Conservation (phyloP, 2,113 vertebrate species). For the Henicopernis longicauda region DNA sequence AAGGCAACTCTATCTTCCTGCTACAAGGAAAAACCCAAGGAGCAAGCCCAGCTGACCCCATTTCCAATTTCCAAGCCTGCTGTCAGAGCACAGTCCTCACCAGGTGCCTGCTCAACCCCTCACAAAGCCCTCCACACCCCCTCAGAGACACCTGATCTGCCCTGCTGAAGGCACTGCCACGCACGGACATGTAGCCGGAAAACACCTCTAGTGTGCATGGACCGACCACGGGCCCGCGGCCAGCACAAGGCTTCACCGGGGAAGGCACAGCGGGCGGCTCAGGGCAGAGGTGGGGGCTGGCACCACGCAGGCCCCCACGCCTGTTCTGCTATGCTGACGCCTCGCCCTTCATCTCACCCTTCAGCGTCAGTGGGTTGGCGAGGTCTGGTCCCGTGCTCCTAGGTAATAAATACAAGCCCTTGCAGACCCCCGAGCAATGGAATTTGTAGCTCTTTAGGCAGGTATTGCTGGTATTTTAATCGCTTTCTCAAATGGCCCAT, state of each 20-base stretch:
- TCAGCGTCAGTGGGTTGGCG: not conserved
- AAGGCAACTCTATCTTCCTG: not conserved
- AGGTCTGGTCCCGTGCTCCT: fast-evolving
- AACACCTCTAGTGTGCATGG: fast-evolving
- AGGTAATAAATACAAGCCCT: not conserved
- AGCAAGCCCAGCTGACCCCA: not conserved
- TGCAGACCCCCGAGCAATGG: not conserved
- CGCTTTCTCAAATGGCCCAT: not conserved
- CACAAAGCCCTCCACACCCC: fast-evolving
- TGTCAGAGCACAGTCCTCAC: fast-evolving
- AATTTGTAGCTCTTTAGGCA: not conserved
- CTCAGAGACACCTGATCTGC: fast-evolving
- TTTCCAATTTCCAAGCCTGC: not conserved
- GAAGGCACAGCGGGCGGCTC: fast-evolving
- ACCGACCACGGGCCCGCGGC: fast-evolving
- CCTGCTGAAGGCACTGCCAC: fast-evolving
- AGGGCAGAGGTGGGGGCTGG: fast-evolving
- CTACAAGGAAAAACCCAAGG: not conserved
- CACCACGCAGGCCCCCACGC: fast-evolving
- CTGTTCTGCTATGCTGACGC: fast-evolving
- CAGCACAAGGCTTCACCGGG: fast-evolving
- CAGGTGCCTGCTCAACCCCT: not conserved
- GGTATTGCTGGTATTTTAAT: constrained; percentile 22
- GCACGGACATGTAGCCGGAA: fast-evolving
- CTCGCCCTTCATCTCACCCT: not conserved